phyloP scores from a whole-genome alignment of 2,113 vertebrate species.

The Ameiurus melas region DNA sequence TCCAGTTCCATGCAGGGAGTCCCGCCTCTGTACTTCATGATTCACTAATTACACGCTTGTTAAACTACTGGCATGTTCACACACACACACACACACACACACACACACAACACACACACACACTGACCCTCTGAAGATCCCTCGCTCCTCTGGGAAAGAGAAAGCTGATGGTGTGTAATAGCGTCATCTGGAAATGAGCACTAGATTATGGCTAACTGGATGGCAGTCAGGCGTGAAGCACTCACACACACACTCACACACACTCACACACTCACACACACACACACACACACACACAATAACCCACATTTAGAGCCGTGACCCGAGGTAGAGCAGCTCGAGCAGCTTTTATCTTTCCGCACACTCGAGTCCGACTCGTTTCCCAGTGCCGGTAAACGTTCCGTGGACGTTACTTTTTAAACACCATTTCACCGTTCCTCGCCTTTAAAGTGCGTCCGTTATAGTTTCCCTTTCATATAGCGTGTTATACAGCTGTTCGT shows the following conservation, averaged over 20 bases:
- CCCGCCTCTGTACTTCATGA: not conserved
- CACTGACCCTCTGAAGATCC: not conserved
- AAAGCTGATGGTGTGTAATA: not conserved
- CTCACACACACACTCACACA: conserved; percentile 24
- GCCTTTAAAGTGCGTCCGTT: too few relatives aligned
- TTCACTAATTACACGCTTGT: not conserved
- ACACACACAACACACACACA: not conserved
- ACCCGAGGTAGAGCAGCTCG: conserved; percentile 55
- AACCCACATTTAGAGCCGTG: conserved; percentile 63
- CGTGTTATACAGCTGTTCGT: too few relatives aligned
- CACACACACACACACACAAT: conserved; percentile 39
- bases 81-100: not conserved
- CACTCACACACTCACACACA: conserved; percentile 11
- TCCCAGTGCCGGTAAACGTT: not conserved
- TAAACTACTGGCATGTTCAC: not conserved
- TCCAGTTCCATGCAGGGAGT: not conserved
- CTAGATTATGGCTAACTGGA: conserved; percentile 50
- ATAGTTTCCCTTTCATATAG: too few relatives aligned
- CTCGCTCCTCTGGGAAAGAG: not conserved
- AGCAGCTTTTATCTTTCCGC: conserved; percentile 53
- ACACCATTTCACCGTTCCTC: not conserved
- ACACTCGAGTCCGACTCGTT: conserved; percentile 17
- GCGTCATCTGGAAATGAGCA: conserved; percentile 2
- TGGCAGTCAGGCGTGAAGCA: conserved; percentile 34
- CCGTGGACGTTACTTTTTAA: not conserved